Conservation (phyloP, 2,888 invertebrate species). For the Cerastis leucographa region DNA sequence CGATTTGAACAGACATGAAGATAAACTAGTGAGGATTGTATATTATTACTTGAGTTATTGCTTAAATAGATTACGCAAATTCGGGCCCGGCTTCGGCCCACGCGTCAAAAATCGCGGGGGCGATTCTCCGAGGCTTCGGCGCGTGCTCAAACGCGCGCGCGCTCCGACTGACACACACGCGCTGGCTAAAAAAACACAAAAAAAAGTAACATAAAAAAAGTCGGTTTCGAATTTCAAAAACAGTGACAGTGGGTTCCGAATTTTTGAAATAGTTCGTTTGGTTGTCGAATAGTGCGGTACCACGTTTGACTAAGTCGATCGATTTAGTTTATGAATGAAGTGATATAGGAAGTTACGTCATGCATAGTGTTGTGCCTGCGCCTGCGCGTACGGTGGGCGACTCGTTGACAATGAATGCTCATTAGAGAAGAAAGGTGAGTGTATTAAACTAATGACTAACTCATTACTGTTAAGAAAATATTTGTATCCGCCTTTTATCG, state of each 20-base stretch:
- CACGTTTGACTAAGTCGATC: conserved; percentile 72
- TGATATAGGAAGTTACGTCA: conserved; percentile 89
- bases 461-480: conserved; percentile 76
- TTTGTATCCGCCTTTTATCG: conserved; percentile 61
- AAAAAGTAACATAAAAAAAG: conserved; percentile 68
- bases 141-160: conserved; percentile 88
- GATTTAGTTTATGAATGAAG: conserved; percentile 87
- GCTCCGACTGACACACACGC: conserved; percentile 86
- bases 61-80: conserved; percentile 88
- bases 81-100: conserved; percentile 87
- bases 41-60: conserved; percentile 73
- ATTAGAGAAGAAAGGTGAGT: conserved; percentile 89
- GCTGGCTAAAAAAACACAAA: conserved; percentile 70
- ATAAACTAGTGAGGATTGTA: conserved; percentile 56
- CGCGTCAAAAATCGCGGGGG: conserved; percentile 88
- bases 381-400: conserved; percentile 77
- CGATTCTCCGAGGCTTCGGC: conserved; percentile 86
- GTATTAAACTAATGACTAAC: conserved; percentile 75
- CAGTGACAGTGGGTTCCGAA: conserved; percentile 63
- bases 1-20: conserved; percentile 55
- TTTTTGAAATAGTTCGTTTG: conserved; percentile 57
- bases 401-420: conserved; percentile 88
- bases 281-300: conserved; percentile 71
- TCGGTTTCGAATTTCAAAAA: conserved; percentile 59
- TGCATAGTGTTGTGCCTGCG: conserved; percentile 88